phyloP scores from a whole-genome alignment of 2,888 invertebrate species.

The Steinernema hermaphroditum region DNA sequence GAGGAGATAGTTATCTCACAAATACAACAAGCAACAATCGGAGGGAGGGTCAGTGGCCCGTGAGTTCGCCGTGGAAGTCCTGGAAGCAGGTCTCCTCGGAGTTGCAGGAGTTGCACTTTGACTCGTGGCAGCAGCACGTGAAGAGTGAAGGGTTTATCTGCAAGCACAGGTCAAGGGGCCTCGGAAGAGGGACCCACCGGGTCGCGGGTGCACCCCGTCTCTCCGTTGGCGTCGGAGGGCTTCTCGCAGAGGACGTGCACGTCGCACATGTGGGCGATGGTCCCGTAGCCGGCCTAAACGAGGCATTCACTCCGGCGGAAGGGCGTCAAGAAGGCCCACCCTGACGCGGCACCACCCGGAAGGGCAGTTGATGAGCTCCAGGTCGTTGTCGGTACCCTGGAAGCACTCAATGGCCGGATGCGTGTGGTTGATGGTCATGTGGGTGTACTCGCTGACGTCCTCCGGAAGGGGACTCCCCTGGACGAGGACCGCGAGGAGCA shows the following conservation, averaged over 20 bases:
- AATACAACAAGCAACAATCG: constrained; percentile 17
- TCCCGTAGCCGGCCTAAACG: constrained; percentile 9
- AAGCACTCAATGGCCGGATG: constrained; percentile 15
- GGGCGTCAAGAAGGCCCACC: not conserved
- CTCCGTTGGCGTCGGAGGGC: constrained; percentile 10
- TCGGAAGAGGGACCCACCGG: not conserved
- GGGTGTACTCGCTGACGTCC: constrained; percentile 8
- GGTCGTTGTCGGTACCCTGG: constrained; percentile 17
- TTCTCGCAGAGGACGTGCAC: constrained; percentile 16
- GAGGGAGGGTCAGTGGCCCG: not conserved
- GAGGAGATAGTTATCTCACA: not conserved
- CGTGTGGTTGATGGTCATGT: constrained; percentile 19
- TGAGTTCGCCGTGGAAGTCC: constrained; percentile 13
- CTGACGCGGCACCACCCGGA: constrained; percentile 11
- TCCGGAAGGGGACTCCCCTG: not conserved
- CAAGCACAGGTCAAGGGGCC: not conserved
- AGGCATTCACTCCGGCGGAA: not conserved
- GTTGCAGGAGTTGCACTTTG: constrained; percentile 13
- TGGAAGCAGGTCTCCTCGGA: constrained; percentile 1
- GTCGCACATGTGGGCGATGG: constrained; percentile 1
- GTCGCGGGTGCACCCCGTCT: not conserved
- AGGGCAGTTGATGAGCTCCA: constrained; percentile 9
- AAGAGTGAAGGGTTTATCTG: constrained; percentile 13
- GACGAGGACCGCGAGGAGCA: not conserved
- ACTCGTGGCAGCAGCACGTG: constrained; percentile 20